Evolutionary conservation across 2,113 vertebrate genomes (phyloP).

Genomic region (Pycnonotus jocosus): DNA sequence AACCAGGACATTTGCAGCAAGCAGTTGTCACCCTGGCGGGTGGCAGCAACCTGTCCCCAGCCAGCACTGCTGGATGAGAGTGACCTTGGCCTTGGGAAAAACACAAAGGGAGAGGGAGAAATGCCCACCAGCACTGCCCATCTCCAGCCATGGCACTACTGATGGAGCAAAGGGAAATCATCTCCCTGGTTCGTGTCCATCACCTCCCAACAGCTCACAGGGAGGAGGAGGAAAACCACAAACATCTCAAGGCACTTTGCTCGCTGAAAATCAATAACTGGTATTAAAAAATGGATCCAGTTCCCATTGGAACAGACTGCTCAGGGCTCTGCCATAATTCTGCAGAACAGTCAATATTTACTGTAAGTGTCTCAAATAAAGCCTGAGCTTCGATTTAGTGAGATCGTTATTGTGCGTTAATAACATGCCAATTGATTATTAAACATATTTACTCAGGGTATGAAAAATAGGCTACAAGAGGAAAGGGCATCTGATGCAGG

Average conservation of each 20-base stretch:
- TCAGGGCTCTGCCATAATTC: slow-evolving; percentile 70
- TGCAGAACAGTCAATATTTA: slow-evolving; percentile 72
- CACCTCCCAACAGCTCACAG: slow-evolving; percentile 25
- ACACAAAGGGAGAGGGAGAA: background rate
- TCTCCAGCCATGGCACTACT: background rate
- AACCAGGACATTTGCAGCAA: background rate
- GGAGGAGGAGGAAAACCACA: slow-evolving; percentile 16
- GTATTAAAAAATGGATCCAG: slow-evolving; percentile 74
- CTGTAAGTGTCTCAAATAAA: slow-evolving; percentile 70
- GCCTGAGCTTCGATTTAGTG: slow-evolving; percentile 70
- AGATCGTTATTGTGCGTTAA: slow-evolving; percentile 69
- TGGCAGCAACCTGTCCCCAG: background rate
- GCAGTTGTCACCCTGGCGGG: background rate
- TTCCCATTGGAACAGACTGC: slow-evolving; percentile 56
- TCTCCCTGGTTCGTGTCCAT: slow-evolving; percentile 7
- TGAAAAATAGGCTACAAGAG: slow-evolving; percentile 60
- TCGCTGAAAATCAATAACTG: slow-evolving; percentile 68
- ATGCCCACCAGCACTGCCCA: background rate
- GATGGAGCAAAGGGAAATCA: slow-evolving; percentile 43
- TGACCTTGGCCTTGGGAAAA: background rate
- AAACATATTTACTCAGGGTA: slow-evolving; percentile 69
- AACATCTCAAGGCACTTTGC: slow-evolving; percentile 51
- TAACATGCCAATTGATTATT: slow-evolving; percentile 74
- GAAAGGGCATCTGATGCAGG: slow-evolving; percentile 46
- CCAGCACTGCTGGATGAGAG: background rate